Evolutionary conservation across 2,888 invertebrate species (phyloP).

Genomic region (Autographa gamma): DNA sequence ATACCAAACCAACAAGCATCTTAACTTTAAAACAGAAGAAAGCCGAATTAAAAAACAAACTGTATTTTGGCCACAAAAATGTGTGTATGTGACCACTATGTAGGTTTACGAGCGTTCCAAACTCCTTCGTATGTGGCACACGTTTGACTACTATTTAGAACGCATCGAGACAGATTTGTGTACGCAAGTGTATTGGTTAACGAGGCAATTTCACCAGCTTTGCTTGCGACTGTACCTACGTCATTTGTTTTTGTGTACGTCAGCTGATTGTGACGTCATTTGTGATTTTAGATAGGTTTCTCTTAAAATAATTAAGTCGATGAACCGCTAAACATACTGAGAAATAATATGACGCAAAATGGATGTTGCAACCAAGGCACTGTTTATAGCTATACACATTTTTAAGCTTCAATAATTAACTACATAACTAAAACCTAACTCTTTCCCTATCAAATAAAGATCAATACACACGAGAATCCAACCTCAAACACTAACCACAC

Average conservation of each 20-base stretch:
- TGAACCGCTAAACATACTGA: too few species aligned
- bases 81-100: slow-evolving; percentile 56
- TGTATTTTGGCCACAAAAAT: slow-evolving; percentile 66
- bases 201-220: slow-evolving; percentile 8
- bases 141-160: slow-evolving; percentile 40
- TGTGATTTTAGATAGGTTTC: background rate
- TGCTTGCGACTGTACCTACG: slow-evolving; percentile 1
- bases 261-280: background rate
- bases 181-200: slow-evolving; percentile 14
- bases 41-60: slow-evolving; percentile 58
- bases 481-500: background rate
- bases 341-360: too few species aligned
- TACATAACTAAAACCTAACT: too few species aligned
- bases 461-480: background rate
- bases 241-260: background rate
- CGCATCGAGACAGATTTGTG: slow-evolving; percentile 31
- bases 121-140: slow-evolving; percentile 43
- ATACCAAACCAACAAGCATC: slow-evolving; percentile 10
- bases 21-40: slow-evolving; percentile 33
- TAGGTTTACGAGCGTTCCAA: slow-evolving; percentile 63
- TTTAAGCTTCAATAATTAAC: too few species aligned
- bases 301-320: background rate
- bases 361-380: too few species aligned
- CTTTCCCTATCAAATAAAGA: too few species aligned
- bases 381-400: too few species aligned